Base-by-base conservation (phyloP, 2,113 vertebrate species). In the Cyanocitta stelleri region DNA sequence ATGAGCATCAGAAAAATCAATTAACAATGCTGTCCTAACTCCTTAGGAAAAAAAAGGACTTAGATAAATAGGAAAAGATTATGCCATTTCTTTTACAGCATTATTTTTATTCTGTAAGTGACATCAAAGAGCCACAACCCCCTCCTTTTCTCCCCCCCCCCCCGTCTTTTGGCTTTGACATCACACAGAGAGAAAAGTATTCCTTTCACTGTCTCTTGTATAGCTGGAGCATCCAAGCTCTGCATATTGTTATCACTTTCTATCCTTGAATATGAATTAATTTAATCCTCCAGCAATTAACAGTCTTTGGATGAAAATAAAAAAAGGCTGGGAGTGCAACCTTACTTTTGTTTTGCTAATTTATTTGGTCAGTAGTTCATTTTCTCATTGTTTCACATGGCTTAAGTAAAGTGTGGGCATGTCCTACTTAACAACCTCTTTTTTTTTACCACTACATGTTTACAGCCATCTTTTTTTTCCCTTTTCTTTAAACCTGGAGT, bases 1-100 rank as follows among this genome's bases (percentile, higher is more conserved):
- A 85, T 75, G 41, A 96, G 91, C 39, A 5, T 95, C 92, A 97
- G 92, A 94, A 94, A 97, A 97, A 97, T 96, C 96, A 98, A 96
- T 97, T 97, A 97, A 96, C 92, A 94, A 95, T 72, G 56, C 84
- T 97, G 94, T 79, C 92, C 68, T 95, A 95, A 96, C 90, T 96
- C 91, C 90, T 95, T 71, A 96, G 87, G 64, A 33, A 89, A 80
- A 76, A 91, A 87, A 69, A 62, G 27, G 33, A 62, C 76, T 93
- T 90, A 95, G 93, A 97, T 89, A 92, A 97, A 93, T 49, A 93
- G 81, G 55, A 94, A 88, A 95, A 93, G 95, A 97, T 88, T 86
- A 90, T 49, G 58, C 51, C 59, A 43, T 82, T 86, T 93, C 75
- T 91, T 96, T 93, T 78, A 72, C 35, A 85, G 64, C 32, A 55